Percentiles rank a stretch among this genome's conserved stretches.
These are phyloP conservation scores for Arnoldichthys spilopterus DNA, from an alignment of 2,797 vertebrate species.

Conservation along the genomic window DNA sequence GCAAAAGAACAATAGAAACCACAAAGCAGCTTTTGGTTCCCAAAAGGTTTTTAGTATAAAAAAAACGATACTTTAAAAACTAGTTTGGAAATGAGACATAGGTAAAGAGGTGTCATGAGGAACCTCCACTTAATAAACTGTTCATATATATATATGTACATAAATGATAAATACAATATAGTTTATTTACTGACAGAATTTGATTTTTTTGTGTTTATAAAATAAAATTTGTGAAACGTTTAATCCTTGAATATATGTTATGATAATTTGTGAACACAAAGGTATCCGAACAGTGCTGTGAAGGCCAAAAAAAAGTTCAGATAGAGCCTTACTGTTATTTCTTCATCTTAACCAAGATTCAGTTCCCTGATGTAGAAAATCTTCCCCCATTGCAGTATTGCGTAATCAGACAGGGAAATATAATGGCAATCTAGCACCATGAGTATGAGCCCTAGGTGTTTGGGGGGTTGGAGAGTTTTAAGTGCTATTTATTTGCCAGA, in stretches of 20 bases:
- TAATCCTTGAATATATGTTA: too few relatives aligned
- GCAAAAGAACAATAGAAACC: background rate
- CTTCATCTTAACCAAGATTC: slow-evolving; percentile 30
- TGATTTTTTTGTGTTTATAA: too few relatives aligned
- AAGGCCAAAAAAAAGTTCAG: slow-evolving; percentile 29
- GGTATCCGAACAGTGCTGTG: slow-evolving; percentile 14
- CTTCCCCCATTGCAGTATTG: slow-evolving; percentile 34
- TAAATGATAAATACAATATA: too few relatives aligned
- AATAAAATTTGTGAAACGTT: too few relatives aligned
- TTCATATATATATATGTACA: too few relatives aligned
- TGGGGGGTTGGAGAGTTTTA: slow-evolving; percentile 22
- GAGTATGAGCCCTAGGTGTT: slow-evolving; percentile 28
- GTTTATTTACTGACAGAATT: too few relatives aligned
- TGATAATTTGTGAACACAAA: slow-evolving; percentile 8
- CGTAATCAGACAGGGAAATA: slow-evolving; percentile 51
- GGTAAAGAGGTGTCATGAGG: too few relatives aligned
- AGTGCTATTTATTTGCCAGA: slow-evolving; percentile 45
- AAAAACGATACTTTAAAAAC: too few relatives aligned
- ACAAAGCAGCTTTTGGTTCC: background rate
- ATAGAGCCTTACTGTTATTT: slow-evolving; percentile 33
- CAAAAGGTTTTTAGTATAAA: too few relatives aligned
- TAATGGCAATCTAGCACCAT: slow-evolving; percentile 41
- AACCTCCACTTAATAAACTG: too few relatives aligned
- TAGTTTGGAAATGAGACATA: background rate
- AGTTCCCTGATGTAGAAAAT: slow-evolving; percentile 48